These are phyloP conservation scores for Ophraella communa DNA, from an alignment of 2,888 invertebrate genomes.

Conservation along the genomic window DNA sequence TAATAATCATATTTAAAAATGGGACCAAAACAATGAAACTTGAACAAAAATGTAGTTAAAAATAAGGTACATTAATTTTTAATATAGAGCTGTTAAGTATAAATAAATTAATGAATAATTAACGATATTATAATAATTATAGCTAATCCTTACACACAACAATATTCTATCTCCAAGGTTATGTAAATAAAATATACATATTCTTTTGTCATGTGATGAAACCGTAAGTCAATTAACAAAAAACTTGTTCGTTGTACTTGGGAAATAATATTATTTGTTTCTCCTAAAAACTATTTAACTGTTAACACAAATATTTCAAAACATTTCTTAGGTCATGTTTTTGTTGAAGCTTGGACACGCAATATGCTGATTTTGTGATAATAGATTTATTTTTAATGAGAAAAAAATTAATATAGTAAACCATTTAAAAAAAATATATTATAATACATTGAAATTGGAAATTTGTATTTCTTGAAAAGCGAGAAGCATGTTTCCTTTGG, in stretches of 20 bases:
- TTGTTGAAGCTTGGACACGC: neutral
- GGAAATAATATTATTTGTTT: neutral
- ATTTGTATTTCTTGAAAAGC: too few species aligned
- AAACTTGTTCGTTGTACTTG: neutral
- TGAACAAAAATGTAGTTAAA: too few species aligned
- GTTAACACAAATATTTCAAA: neutral
- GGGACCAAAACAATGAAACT: too few species aligned
- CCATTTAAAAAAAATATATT: neutral
- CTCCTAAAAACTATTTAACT: neutral
- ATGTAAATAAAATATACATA: slow-evolving; percentile 2
- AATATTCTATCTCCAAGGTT: slow-evolving; percentile 16
- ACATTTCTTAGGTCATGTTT: neutral
- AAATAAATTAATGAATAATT: too few species aligned
- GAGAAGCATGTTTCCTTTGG: too few species aligned
- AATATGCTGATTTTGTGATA: neutral
- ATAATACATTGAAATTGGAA: too few species aligned
- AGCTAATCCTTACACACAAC: neutral
- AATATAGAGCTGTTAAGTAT: too few species aligned
- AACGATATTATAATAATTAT: neutral
- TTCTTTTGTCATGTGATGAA: neutral
- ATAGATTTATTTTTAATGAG: neutral
- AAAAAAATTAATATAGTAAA: neutral
- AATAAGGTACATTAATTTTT: too few species aligned
- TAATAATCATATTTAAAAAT: too few species aligned
- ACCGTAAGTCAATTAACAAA: neutral